These are phyloP conservation scores for Myopa tessellatipennis DNA, from an alignment of 2,888 invertebrate species.

Conservation along the genomic window DNA sequence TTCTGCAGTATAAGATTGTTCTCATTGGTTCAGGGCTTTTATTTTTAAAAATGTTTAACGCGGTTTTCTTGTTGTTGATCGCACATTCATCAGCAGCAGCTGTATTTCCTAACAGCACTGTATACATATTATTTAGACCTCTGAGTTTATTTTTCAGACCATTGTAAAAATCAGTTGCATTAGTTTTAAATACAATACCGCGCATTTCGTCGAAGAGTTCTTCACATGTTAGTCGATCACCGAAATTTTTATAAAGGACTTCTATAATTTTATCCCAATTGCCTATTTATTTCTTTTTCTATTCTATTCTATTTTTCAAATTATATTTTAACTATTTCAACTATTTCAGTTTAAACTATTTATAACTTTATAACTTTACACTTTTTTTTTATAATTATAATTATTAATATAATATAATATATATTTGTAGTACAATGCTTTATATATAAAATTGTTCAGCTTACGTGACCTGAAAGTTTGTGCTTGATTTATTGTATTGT, in stretches of 20 bases:
- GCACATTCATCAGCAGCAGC: slow-evolving; percentile 32
- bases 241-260: slow-evolving; percentile 43
- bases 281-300: slow-evolving; percentile 44
- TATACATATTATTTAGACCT: slow-evolving; percentile 42
- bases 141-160: slow-evolving; percentile 43
- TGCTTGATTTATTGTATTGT: too few relatives aligned
- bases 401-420: too few relatives aligned
- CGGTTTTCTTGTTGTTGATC: slow-evolving; percentile 44
- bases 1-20: slow-evolving; percentile 42
- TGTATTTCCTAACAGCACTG: slow-evolving; percentile 30
- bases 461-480: too few relatives aligned
- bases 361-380: too few relatives aligned
- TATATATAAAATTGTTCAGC: too few relatives aligned
- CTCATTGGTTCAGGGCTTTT: slow-evolving; percentile 48
- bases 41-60: slow-evolving; percentile 47
- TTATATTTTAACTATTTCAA: too few relatives aligned
- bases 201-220: slow-evolving; percentile 43
- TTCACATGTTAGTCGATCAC: slow-evolving; percentile 41
- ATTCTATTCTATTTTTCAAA: too few relatives aligned
- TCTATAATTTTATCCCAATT: slow-evolving; percentile 38
- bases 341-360: too few relatives aligned
- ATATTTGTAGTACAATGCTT: too few relatives aligned
- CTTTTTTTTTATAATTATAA: too few relatives aligned
- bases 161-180: slow-evolving; percentile 42
- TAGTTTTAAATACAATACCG: slow-evolving; percentile 41